These are phyloP conservation scores for Prietella phreatophila DNA, from an alignment of 2,113 vertebrate genomes.

Conservation along the genomic window DNA sequence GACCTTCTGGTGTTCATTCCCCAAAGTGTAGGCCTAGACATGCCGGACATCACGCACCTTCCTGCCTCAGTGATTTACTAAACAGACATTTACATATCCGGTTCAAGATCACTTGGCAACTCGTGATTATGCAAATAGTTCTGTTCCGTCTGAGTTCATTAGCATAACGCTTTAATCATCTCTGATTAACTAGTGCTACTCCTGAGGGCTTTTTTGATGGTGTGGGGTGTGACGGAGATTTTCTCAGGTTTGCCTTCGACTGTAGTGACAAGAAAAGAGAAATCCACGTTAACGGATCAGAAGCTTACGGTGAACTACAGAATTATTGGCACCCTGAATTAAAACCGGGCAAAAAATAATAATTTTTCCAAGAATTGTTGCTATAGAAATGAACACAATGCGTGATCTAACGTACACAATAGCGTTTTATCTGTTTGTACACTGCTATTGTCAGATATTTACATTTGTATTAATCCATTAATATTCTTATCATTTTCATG, in stretches of 20 bases:
- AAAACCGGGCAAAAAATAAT: no score
- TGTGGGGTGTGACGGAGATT: neutral
- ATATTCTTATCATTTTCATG: no score
- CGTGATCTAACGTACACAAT: neutral
- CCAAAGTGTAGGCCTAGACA: neutral
- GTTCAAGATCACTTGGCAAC: neutral
- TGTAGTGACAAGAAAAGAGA: neutral
- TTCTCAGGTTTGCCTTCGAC: neutral
- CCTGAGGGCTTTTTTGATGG: constrained; percentile 7
- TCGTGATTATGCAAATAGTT: constrained; percentile 5
- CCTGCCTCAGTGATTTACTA: neutral
- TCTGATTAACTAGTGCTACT: neutral
- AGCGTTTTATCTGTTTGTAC: neutral
- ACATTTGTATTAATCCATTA: neutral
- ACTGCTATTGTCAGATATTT: neutral
- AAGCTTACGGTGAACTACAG: neutral
- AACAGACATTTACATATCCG: neutral
- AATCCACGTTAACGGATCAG: neutral
- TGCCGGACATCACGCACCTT: neutral
- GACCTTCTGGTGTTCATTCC: neutral
- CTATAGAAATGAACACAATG: neutral
- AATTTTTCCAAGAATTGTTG: fast-evolving
- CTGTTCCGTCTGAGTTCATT: constrained; percentile 7
- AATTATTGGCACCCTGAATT: neutral
- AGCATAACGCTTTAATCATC: constrained; percentile 1